Base-by-base conservation (phyloP, 2,797 vertebrate genomes). In the Brachyrhaphis roseni region DNA sequence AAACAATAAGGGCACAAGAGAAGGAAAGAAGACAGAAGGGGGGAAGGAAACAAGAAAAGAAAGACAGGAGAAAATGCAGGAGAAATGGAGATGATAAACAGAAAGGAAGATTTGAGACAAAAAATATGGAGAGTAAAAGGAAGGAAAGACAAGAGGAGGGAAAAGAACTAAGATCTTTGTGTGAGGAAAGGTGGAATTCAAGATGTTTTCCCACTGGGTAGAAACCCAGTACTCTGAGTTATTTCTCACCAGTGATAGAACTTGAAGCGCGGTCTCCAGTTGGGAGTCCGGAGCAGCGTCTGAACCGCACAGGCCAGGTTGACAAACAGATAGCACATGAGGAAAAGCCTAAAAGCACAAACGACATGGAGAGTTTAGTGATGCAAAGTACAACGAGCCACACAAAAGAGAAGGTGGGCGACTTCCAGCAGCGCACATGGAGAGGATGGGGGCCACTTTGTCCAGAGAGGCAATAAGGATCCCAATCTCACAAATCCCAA, bases 281-380 rank as follows among this genome's bases (percentile, higher is more conserved):
- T 99, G 51, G 98, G 98, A 0, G 98, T 98, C 5, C 96, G 93
- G 26, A 99, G 89, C 84, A 99, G 94, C 0, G 98, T 99, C 91
- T 99, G 98, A 68, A 99, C 94, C 0, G 98, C 98, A 75, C 98
- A 99, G 45, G 98, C 98, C 95, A 99, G 91, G 92, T 99, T 99
- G 77, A 99, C 98, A 84, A 99, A 99, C 91, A 99, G 94, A 85
- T 99, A 99, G 88, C 98, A 99, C 98, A 99, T 99, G 80, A 99
- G 96, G 93, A 99, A 99, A 91, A 99, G 98, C 97, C 98, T 99
- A 49, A 55, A 81, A 0, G 74, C 34, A 72, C 51, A 72, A 74
- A 80, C 1, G 57, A 47, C 1, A 5, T 5, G 13, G 2, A 23
- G 47, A 77, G 59, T 36, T 12, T 43, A 31, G 18, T 28, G 6